Evolutionary conservation across 2,888 invertebrate genomes (phyloP).

Genomic region (Eremobia ochroleuca): DNA sequence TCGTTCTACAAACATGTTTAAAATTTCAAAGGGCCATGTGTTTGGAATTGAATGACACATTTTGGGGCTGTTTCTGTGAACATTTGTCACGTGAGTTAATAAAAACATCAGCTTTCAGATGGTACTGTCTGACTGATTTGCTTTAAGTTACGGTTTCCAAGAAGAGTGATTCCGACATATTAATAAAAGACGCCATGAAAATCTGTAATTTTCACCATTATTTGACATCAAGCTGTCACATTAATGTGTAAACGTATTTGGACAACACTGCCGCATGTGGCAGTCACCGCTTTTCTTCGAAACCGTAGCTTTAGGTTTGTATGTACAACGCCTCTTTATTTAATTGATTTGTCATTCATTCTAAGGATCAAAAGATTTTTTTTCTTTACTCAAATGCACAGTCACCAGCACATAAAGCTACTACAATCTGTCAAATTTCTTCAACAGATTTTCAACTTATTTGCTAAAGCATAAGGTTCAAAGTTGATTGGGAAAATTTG

Average conservation of each 20-base stretch:
- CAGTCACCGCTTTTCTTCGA: background rate
- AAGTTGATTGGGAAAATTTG: too few relatives aligned
- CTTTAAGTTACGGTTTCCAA: background rate
- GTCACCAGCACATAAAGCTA: too few relatives aligned
- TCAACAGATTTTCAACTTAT: too few relatives aligned
- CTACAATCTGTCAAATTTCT: too few relatives aligned
- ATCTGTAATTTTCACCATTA: background rate
- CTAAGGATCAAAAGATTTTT: background rate
- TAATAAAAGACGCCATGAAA: background rate
- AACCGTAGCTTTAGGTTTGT: background rate
- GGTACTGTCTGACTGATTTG: background rate
- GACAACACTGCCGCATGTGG: background rate
- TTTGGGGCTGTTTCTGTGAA: slow-evolving; percentile 24
- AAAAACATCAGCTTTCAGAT: slow-evolving; percentile 24
- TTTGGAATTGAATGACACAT: slow-evolving; percentile 48
- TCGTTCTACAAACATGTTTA: slow-evolving; percentile 55
- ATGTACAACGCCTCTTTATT: background rate
- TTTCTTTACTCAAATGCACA: too few relatives aligned
- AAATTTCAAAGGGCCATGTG: slow-evolving; percentile 48
- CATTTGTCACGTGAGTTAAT: slow-evolving; percentile 31
- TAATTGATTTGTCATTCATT: background rate
- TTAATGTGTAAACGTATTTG: background rate
- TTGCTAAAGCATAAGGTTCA: too few relatives aligned
- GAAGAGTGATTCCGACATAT: background rate
- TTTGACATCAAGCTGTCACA: background rate